Percentiles rank a stretch among this genome's conserved stretches.
phyloP scores from a whole-genome alignment of 2,113 vertebrate species.

The Drymodes brunneopygia region DNA sequence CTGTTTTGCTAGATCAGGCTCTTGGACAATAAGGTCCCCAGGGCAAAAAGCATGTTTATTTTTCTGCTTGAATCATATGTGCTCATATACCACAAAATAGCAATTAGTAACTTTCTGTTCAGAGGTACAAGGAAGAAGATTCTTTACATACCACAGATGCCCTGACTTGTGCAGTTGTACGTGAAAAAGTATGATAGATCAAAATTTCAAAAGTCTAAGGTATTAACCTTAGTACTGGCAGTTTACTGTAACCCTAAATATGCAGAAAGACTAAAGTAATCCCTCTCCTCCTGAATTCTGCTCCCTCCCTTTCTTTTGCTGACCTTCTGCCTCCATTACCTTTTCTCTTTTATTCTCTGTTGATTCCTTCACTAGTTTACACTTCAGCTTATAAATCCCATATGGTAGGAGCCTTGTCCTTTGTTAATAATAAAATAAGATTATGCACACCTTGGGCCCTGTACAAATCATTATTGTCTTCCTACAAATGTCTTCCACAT shows the following conservation, averaged over 20 bases:
- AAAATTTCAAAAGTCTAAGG: background rate
- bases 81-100: background rate
- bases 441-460: background rate
- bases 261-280: background rate
- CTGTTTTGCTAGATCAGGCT: slow-evolving; percentile 7
- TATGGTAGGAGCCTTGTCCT: background rate
- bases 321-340: background rate
- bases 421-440: slow-evolving; percentile 20
- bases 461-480: background rate
- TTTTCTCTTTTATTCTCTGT: background rate
- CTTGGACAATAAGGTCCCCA: background rate
- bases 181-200: background rate
- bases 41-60: background rate
- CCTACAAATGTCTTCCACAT: background rate
- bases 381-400: background rate
- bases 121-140: background rate
- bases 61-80: slow-evolving; percentile 10
- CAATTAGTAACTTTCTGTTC: background rate
- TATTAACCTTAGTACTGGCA: background rate
- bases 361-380: background rate
- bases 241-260: background rate
- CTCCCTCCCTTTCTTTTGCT: background rate
- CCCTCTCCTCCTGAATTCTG: background rate
- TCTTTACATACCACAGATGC: background rate
- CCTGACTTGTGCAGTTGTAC: background rate